Conservation (phyloP, 2,797 vertebrate genomes). For the Graptemys geographica region DNA sequence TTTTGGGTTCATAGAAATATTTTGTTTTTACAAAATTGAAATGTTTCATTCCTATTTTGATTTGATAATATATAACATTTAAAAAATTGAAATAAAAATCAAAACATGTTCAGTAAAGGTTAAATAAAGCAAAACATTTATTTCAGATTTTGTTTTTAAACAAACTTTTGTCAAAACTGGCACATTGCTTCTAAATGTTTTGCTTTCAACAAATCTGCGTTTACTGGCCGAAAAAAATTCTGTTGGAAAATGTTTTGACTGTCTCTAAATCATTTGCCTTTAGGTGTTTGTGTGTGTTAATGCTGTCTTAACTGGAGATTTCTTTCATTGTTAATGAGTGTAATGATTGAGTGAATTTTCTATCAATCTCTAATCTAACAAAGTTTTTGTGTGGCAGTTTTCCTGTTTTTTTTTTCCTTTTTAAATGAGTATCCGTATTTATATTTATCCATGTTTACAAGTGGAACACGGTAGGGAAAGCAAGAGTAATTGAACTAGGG, state of each 20-base stretch:
- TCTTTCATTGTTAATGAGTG: constrained; percentile 14
- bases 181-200: neutral
- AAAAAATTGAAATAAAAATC: neutral
- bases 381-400: neutral
- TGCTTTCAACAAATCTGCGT: neutral
- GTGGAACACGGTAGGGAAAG: neutral
- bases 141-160: neutral
- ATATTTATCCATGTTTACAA: neutral
- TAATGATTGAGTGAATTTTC: neutral
- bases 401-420: neutral
- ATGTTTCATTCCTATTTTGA: constrained; percentile 23
- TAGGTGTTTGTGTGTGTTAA: neutral
- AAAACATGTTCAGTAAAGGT: neutral
- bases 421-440: neutral
- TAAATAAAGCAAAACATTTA: neutral
- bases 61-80: neutral
- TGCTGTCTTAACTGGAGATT: neutral
- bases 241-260: neutral
- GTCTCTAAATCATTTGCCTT: neutral
- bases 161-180: neutral
- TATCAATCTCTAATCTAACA: neutral
- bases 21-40: neutral
- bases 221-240: neutral
- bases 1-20: constrained; percentile 18
- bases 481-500: neutral